These are phyloP conservation scores for Perca fluviatilis DNA, from an alignment of 2,113 vertebrate species.

Conservation along the genomic window DNA sequence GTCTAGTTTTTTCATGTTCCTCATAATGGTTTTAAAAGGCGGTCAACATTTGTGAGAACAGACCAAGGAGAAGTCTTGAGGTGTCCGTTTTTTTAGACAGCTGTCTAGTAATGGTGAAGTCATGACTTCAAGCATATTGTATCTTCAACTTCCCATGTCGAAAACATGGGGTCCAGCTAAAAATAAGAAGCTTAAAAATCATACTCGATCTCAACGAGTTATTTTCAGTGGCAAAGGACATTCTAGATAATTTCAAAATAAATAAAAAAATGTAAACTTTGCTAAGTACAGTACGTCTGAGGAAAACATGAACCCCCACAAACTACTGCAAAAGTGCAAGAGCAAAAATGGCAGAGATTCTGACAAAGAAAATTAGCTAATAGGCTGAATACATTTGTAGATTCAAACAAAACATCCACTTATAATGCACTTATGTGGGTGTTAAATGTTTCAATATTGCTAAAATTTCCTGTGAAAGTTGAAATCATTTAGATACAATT, in stretches of 20 bases:
- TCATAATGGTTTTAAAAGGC: not conserved
- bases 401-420: not conserved
- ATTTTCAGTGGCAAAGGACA: not conserved
- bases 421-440: not conserved
- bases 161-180: not conserved
- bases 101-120: not conserved
- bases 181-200: not conserved
- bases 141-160: conserved; percentile 3
- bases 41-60: conserved; percentile 4
- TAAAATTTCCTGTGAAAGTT: conserved; percentile 15
- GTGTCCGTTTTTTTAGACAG: conserved; percentile 16
- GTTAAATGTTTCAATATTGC: conserved; percentile 3
- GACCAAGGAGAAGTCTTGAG: not conserved
- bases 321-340: not conserved
- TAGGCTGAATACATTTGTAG: not conserved
- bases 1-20: not conserved
- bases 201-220: not conserved
- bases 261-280: not conserved
- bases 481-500: conserved; percentile 10
- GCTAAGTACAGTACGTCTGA: not conserved
- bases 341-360: not conserved
- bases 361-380: not conserved
- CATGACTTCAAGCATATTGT: not conserved
- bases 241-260: not conserved
- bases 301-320: not conserved